Percentiles rank a stretch among this genome's conserved stretches.
These are phyloP conservation scores for Drosophila hydei DNA, from an alignment of 1,140 invertebrate genomes.

Conservation along the genomic window DNA sequence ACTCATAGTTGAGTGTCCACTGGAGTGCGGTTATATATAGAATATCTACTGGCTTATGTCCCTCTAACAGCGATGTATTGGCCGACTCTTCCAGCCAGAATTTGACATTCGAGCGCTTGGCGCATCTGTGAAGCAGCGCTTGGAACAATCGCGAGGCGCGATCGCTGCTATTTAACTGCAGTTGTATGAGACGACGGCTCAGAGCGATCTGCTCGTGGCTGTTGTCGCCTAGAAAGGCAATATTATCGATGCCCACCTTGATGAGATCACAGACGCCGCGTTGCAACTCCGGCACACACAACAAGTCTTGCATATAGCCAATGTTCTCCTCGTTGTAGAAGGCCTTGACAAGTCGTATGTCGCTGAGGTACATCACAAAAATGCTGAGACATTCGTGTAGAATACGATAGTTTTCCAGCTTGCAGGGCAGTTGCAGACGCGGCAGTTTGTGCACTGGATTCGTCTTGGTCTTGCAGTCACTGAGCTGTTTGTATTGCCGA, in stretches of 20 bases:
- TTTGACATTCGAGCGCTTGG: constrained; percentile 40
- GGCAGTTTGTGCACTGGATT: constrained; percentile 34
- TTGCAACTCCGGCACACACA: constrained; percentile 64
- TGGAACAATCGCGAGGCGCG: constrained; percentile 65
- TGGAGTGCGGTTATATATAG: constrained; percentile 74
- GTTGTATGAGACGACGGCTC: constrained; percentile 69
- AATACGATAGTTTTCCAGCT: constrained; percentile 60
- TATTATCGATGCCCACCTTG: constrained; percentile 81
- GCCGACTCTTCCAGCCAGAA: constrained; percentile 65
- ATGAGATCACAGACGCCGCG: constrained; percentile 80
- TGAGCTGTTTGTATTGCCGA: constrained; percentile 58
- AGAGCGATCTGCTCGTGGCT: constrained; percentile 62
- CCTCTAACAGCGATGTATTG: constrained; percentile 26
- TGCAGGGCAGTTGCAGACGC: constrained; percentile 35
- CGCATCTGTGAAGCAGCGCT: constrained; percentile 49
- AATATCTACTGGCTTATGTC: constrained; percentile 68
- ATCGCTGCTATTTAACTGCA: constrained; percentile 76
- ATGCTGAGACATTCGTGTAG: constrained; percentile 77
- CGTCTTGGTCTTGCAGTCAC: constrained; percentile 2
- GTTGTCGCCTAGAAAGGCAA: constrained; percentile 77
- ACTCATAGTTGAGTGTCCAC: constrained; percentile 78
- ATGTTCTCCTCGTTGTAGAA: constrained; percentile 83
- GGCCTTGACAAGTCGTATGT: constrained; percentile 76
- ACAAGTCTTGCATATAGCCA: constrained; percentile 72
- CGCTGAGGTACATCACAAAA: constrained; percentile 77